Conservation (phyloP, 2,797 vertebrate species). For the Emydoidea blandingii region DNA sequence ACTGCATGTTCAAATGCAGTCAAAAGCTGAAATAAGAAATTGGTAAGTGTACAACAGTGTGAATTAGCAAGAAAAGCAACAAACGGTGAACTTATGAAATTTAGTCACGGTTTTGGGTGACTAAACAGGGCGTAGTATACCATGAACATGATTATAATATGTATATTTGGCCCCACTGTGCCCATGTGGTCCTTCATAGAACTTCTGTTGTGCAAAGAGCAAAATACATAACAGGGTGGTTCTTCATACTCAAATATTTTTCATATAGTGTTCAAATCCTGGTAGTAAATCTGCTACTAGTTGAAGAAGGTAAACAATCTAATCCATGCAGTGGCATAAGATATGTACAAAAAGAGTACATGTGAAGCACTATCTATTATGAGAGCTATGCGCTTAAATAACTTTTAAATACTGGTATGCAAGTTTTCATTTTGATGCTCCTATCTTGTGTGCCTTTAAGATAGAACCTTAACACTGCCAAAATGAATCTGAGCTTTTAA, state of each 20-base stretch:
- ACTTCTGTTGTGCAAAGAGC: not conserved
- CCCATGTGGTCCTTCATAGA: not conserved
- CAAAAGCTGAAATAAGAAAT: constrained; percentile 86
- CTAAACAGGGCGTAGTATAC: not conserved
- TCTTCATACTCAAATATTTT: not conserved
- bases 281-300: not conserved
- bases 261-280: not conserved
- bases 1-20: constrained; percentile 91
- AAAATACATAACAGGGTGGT: not conserved
- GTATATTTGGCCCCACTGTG: not conserved
- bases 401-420: not conserved
- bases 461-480: not conserved
- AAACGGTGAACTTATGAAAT: not conserved
- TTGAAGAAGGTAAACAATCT: not conserved
- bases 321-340: fast-evolving
- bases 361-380: not conserved
- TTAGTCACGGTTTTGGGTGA: not conserved
- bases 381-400: not conserved
- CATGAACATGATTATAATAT: not conserved
- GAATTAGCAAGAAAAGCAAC: not conserved
- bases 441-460: not conserved
- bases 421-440: not conserved
- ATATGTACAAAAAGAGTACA: not conserved
- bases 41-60: not conserved
- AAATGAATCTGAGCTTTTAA: not conserved